Evolutionary conservation across 2,888 invertebrate genomes (phyloP).

Genomic region (Loripinus fragilis): DNA sequence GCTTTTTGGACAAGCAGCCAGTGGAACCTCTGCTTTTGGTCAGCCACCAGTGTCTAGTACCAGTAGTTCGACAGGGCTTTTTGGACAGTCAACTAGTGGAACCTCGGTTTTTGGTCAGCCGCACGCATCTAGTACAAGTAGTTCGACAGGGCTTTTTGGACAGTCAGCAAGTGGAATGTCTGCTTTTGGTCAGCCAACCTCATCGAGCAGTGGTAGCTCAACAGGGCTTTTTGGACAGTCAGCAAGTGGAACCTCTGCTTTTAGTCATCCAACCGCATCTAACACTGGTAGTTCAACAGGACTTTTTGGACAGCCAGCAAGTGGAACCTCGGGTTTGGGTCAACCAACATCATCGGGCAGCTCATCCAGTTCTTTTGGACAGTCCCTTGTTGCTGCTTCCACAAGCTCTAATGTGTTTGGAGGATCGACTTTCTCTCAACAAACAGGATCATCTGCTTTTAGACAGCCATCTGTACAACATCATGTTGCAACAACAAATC

Average conservation of each 20-base stretch:
- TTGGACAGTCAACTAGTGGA: background rate
- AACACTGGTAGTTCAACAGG: background rate
- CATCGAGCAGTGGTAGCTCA: background rate
- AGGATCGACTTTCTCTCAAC: too few relatives aligned
- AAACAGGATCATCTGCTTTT: conserved; percentile 4
- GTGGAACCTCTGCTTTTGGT: conserved; percentile 1
- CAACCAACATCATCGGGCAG: background rate
- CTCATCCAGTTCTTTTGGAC: background rate
- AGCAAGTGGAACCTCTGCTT: background rate
- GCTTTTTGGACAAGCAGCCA: background rate
- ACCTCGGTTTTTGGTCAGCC: conserved; percentile 2
- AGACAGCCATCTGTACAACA: conserved; percentile 10
- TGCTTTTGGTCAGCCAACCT: background rate
- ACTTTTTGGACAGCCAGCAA: conserved; percentile 17
- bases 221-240: background rate
- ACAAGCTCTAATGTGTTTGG: background rate
- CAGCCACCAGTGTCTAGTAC: too few relatives aligned
- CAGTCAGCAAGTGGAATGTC: background rate
- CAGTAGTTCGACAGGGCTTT: background rate
- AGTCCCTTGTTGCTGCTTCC: background rate
- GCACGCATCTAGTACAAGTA: background rate
- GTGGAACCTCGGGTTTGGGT: background rate
- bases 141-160: background rate
- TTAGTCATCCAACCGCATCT: conserved; percentile 2
- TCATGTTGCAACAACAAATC: background rate